Evolutionary conservation across 2,113 vertebrate genomes (phyloP), one percentile per base, ranked within the genome.

Genomic region (Nanorana parkeri): DNA sequence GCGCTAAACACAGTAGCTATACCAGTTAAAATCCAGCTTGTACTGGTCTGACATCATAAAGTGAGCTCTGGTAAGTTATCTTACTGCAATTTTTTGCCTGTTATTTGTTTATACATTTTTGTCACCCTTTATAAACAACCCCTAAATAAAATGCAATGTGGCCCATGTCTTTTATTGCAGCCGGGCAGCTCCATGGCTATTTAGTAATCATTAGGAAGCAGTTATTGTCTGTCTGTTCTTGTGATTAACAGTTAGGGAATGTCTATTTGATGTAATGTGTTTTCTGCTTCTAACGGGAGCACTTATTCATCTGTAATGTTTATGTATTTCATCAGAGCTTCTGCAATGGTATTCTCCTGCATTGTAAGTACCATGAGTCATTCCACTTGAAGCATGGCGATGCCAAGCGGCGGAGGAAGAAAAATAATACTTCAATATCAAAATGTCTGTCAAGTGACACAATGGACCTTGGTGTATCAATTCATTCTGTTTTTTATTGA

Each of bases 361-460:
- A 60, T 60, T 77, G 74, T 26, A 26, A 41, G 60, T 47, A 41
- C 24, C 5, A 28, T 64, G 74, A 63, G 56, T 51, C 74, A 77
- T 47, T 47, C 58, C 24, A 16, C 21, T 28, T 19, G 3, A 13
- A 51, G n/a, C 36, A 41, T 8, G 36, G 16, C 51, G 47, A 77
- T 77, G 74, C 17, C 23, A 64, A 77, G 58, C 17, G 17, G 58
- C 54, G 58, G 17, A 76, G 51, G 28, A 23, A 63, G n/a, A 56
- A 29, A 58, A 55, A 58, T n/a, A 58, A 55, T 60, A 3, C 54
- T 74, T 58, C 28, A 74, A 36, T 58, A 74, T 74, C 19, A 60
- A 74, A 58, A 74, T 74, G 71, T 58, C 71, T 55, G 28, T 74
- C 54, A 23, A n/a, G 54, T 28, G 21, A 74, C 54, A 74, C 55